These are phyloP conservation scores for Odontamblyopus rebecca DNA, from an alignment of 2,797 vertebrate species.

Conservation along the genomic window DNA sequence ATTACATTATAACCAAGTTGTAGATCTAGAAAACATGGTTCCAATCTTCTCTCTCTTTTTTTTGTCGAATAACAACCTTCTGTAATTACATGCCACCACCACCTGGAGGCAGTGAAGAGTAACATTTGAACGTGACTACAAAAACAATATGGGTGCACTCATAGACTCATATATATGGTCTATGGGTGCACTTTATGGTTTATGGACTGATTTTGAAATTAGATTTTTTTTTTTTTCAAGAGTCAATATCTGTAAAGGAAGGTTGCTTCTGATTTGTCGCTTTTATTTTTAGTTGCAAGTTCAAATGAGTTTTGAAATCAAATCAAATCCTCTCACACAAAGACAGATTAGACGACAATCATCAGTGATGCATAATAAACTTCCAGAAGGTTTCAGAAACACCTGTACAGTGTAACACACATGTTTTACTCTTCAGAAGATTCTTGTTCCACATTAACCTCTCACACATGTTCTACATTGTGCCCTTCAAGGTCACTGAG, in stretches of 20 bases:
- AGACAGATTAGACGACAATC: background rate
- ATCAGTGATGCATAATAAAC: background rate
- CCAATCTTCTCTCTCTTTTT: background rate
- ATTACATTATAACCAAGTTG: no score
- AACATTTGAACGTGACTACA: background rate
- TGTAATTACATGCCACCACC: background rate
- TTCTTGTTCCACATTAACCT: background rate
- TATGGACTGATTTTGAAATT: background rate
- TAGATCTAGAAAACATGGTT: no score
- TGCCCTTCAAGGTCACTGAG: background rate
- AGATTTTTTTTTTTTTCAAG: no score
- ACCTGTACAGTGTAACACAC: background rate
- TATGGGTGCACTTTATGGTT: no score
- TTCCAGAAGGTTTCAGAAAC: background rate
- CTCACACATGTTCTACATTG: background rate
- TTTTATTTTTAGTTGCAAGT: background rate
- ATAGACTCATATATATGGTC: no score
- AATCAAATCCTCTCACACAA: background rate
- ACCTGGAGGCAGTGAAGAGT: slow-evolving; percentile 3
- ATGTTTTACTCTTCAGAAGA: background rate
- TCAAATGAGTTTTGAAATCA: background rate
- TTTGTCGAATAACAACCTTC: background rate
- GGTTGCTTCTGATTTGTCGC: background rate
- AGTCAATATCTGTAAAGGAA: background rate
- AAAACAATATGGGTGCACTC: background rate